These are phyloP conservation scores for Lipotes vexillifer DNA, from an alignment of 2,113 vertebrate genomes.

Conservation along the genomic window DNA sequence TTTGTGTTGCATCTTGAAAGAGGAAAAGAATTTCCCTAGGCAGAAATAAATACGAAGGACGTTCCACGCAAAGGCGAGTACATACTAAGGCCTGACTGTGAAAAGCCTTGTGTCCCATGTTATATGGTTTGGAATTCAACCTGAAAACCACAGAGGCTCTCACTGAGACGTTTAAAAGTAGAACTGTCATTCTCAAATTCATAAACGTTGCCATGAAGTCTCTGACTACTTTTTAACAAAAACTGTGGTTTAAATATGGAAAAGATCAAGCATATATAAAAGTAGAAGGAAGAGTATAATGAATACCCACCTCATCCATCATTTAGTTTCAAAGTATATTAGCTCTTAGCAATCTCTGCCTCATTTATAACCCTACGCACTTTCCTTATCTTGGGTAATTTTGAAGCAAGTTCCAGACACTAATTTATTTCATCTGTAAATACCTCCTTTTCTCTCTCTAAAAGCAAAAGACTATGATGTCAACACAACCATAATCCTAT, in stretches of 20 bases:
- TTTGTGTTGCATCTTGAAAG: not conserved
- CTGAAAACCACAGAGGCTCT: not conserved
- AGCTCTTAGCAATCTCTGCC: not conserved
- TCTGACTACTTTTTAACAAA: not conserved
- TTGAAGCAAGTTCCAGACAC: not conserved
- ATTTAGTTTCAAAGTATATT: not conserved
- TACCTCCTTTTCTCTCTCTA: not conserved
- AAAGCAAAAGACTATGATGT: not conserved
- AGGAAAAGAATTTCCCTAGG: not conserved
- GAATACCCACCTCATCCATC: not conserved
- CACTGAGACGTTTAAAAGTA: not conserved
- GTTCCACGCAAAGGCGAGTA: not conserved
- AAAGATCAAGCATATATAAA: not conserved
- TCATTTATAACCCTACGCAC: not conserved
- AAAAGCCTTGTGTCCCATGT: not conserved
- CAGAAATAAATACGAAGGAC: not conserved
- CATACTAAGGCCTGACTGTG: not conserved
- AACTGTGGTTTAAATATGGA: not conserved
- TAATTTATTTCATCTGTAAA: not conserved
- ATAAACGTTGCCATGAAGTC: not conserved
- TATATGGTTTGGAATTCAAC: not conserved
- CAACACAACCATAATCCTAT: not conserved
- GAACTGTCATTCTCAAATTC: not conserved
- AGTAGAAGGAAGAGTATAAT: not conserved
- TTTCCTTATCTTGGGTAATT: not conserved